A percentile compares a stretch with the other conserved stretches of the same genome.
Evolutionary conservation across 2,888 invertebrate species (phyloP).

Genomic region (Hyppa rectilinea): DNA sequence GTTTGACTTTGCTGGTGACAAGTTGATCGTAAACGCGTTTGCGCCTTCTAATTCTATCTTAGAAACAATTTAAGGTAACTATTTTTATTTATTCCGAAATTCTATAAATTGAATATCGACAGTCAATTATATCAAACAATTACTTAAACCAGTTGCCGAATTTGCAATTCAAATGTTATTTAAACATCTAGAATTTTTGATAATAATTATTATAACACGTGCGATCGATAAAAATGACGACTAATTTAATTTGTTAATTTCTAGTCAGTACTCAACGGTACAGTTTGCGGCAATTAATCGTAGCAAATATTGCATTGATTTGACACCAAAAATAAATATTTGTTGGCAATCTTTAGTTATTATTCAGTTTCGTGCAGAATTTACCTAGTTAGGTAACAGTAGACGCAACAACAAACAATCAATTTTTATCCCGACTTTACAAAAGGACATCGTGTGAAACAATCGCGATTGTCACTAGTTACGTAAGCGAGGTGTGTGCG

Average conservation of each 20-base stretch:
- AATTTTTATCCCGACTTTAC: conserved; percentile 50
- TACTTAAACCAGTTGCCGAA: not conserved
- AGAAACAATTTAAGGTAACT: not conserved
- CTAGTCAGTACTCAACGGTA: conserved; percentile 41
- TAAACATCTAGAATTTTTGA: conserved; percentile 16
- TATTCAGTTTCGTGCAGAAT: conserved; percentile 1
- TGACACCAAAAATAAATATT: conserved; percentile 24
- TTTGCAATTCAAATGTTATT: conserved; percentile 42
- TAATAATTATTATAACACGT: conserved; percentile 38
- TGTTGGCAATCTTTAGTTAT: conserved; percentile 1
- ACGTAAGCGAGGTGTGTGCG: conserved; percentile 65
- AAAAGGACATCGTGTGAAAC: conserved; percentile 60
- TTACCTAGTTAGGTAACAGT: conserved; percentile 29
- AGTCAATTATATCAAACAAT: conserved; percentile 2
- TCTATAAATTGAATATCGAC: not conserved
- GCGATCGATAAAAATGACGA: conserved; percentile 29
- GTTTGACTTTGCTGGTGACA: conserved; percentile 31
- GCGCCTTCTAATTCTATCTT: not conserved
- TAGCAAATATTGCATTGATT: conserved; percentile 16
- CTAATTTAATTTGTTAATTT: conserved; percentile 61
- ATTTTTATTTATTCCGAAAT: not conserved
- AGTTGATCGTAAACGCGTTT: conserved; percentile 16
- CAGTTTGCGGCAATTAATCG: conserved; percentile 18
- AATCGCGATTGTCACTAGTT: conserved; percentile 58
- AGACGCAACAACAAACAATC: conserved; percentile 32